phyloP scores from a whole-genome alignment of 2,888 invertebrate genomes.

The Ophion obscuratus region DNA sequence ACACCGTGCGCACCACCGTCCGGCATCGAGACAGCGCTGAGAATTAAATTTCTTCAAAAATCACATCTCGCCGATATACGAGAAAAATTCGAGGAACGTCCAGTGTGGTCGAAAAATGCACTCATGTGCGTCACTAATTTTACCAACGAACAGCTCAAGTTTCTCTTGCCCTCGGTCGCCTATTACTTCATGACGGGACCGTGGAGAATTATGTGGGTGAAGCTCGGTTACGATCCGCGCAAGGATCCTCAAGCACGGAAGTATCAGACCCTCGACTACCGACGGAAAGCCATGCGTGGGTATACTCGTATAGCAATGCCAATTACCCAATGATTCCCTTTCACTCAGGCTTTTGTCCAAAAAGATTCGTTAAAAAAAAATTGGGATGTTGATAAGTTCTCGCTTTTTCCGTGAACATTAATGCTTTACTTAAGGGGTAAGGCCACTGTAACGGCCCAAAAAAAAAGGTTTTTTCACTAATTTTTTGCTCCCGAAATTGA shows the following conservation, averaged over 20 bases:
- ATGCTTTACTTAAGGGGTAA: too few species aligned
- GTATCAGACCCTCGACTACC: constrained; percentile 95
- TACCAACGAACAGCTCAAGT: constrained; percentile 88
- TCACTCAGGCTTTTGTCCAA: too few species aligned
- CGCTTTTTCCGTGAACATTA: too few species aligned
- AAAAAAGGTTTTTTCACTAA: too few species aligned
- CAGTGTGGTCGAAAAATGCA: constrained; percentile 95
- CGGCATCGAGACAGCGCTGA: constrained; percentile 86
- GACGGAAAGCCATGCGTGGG: constrained; percentile 88
- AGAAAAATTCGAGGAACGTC: constrained; percentile 91
- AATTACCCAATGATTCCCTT: background rate
- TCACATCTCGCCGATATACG: constrained; percentile 80
- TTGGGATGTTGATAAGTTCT: too few species aligned
- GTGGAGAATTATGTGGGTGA: constrained; percentile 96
- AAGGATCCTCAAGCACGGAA: constrained; percentile 90
- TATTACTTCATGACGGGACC: constrained; percentile 96
- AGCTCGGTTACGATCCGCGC: constrained; percentile 96
- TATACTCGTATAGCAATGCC: constrained; percentile 21
- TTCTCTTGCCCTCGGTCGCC: constrained; percentile 92
- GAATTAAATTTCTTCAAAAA: constrained; percentile 82
- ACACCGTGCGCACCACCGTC: constrained; percentile 88
- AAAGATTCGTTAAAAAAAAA: too few species aligned
- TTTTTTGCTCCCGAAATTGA: too few species aligned
- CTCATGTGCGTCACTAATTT: constrained; percentile 88
- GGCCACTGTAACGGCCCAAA: too few species aligned